Evolutionary conservation across 2,888 invertebrate genomes (phyloP).

Genomic region (Xylocampa areola): DNA sequence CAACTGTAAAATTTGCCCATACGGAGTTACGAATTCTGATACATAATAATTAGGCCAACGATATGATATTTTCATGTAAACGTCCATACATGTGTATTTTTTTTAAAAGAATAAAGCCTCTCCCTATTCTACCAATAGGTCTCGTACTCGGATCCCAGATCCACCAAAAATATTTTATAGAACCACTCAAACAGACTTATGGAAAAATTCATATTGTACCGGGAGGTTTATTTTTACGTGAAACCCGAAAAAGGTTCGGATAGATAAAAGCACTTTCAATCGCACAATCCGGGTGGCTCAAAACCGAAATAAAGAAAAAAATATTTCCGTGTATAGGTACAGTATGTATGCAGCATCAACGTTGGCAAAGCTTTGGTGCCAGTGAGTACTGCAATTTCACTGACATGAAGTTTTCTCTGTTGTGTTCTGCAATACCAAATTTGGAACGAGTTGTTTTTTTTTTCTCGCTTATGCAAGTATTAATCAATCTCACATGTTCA

Average conservation of each 20-base stretch:
- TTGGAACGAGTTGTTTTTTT: background rate
- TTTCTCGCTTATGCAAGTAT: no score
- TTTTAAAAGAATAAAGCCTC: background rate
- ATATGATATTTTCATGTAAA: no score
- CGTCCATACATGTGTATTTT: no score
- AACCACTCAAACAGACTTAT: constrained; percentile 6
- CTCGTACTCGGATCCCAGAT: background rate
- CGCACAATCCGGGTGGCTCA: constrained; percentile 18
- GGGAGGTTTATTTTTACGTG: constrained; percentile 4
- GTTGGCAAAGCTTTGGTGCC: constrained; percentile 10
- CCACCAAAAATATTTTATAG: constrained; percentile 11
- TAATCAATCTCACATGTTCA: no score
- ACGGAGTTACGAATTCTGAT: no score
- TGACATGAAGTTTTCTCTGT: background rate
- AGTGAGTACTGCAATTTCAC: background rate
- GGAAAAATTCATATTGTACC: constrained; percentile 18
- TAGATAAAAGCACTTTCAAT: constrained; percentile 37
- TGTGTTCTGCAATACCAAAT: background rate
- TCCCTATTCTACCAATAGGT: background rate
- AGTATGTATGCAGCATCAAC: constrained; percentile 20
- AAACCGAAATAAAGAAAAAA: constrained; percentile 37
- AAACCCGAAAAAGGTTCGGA: constrained; percentile 6
- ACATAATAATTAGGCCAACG: no score
- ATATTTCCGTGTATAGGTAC: constrained; percentile 1
- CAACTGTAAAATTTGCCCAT: no score